phyloP scores from a whole-genome alignment of 1,140 invertebrate species.

The Andrena cerasifolii region DNA sequence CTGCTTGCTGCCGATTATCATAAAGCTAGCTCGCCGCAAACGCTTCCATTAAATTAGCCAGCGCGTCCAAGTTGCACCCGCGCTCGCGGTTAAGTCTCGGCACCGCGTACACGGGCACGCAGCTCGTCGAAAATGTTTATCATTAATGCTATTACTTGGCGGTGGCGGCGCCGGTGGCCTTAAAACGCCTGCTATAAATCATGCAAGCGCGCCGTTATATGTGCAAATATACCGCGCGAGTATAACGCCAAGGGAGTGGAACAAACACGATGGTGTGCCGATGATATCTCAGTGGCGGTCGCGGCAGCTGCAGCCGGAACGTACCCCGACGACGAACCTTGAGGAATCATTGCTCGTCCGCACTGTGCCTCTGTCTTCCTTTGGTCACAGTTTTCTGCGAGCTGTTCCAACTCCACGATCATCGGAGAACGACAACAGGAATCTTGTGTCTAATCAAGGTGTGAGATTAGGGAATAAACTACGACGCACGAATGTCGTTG shows the following conservation, averaged over 20 bases:
- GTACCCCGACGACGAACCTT: neutral
- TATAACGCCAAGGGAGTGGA: slow-evolving; percentile 43
- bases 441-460: too few relatives aligned
- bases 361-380: too few relatives aligned
- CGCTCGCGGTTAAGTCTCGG: slow-evolving; percentile 18
- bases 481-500: neutral
- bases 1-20: slow-evolving; percentile 35
- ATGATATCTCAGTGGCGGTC: slow-evolving; percentile 57
- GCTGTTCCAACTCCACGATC: too few relatives aligned
- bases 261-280: slow-evolving; percentile 46
- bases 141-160: slow-evolving; percentile 39
- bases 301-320: slow-evolving; percentile 23
- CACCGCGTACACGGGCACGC: slow-evolving; percentile 9
- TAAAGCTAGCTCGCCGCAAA: slow-evolving; percentile 38
- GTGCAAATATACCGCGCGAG: neutral
- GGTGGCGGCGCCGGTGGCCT: slow-evolving; percentile 46
- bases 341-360: slow-evolving; percentile 17
- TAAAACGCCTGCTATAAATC: slow-evolving; percentile 59
- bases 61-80: neutral
- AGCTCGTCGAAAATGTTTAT: slow-evolving; percentile 61
- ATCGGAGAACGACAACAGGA: too few relatives aligned
- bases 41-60: slow-evolving; percentile 56
- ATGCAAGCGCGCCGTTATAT: slow-evolving; percentile 16
- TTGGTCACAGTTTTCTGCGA: too few relatives aligned
- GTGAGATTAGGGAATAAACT: too few relatives aligned